Percentiles rank a stretch among this genome's conserved stretches.
These are phyloP conservation scores for Cynoglossus semilaevis DNA, from an alignment of 2,113 vertebrate species.

Conservation along the genomic window DNA sequence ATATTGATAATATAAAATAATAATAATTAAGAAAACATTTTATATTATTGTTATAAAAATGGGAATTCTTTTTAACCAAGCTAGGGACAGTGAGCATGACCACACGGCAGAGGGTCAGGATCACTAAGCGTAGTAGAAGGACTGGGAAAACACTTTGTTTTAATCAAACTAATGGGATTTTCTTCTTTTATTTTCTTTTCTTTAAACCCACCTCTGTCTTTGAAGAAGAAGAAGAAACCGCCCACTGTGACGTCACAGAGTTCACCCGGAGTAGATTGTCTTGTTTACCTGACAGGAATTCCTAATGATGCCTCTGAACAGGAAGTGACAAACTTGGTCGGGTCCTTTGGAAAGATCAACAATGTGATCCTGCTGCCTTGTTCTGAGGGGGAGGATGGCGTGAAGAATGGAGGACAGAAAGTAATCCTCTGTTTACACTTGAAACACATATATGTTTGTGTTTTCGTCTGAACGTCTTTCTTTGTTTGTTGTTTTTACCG, in stretches of 20 bases:
- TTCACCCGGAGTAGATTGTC: conserved; percentile 8
- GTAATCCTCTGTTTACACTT: conserved; percentile 11
- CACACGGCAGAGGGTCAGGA: no score
- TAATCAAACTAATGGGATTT: no score
- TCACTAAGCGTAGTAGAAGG: no score
- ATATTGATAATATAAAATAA: no score
- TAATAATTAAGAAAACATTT: no score
- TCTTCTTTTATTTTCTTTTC: conserved; percentile 11
- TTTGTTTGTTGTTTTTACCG: not conserved
- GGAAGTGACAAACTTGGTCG: conserved; percentile 56
- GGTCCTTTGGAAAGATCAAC: conserved; percentile 64
- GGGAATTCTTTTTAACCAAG: no score
- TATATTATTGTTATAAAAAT: no score
- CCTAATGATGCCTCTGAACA: conserved; percentile 57
- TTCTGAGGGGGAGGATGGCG: conserved; percentile 34
- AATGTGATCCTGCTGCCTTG: conserved; percentile 57
- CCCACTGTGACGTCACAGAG: conserved; percentile 1
- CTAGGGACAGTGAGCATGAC: no score
- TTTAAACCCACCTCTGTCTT: conserved; percentile 37
- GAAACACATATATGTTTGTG: not conserved
- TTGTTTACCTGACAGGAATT: conserved; percentile 60
- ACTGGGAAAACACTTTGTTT: no score
- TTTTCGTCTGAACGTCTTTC: not conserved
- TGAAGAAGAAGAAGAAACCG: conserved; percentile 64
- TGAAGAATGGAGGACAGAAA: conserved; percentile 47